A percentile compares a stretch with the other conserved stretches of the same genome.
Conservation (phyloP, 2,888 invertebrate species). For the Pristionchus fissidentatus region DNA sequence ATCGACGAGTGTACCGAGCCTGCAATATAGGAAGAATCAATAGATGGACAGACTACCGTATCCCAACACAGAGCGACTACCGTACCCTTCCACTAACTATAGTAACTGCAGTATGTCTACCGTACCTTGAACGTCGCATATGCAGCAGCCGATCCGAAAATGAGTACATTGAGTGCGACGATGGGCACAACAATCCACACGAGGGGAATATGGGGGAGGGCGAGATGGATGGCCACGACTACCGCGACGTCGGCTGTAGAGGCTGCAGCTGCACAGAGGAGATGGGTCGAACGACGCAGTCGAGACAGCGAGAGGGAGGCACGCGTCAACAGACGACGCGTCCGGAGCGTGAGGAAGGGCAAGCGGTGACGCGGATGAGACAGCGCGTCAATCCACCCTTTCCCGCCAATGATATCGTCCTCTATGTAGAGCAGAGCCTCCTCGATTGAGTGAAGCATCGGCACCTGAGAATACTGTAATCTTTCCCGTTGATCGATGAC, state of each 20-base stretch:
- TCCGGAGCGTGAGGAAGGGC: constrained; percentile 68
- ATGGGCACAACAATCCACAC: constrained; percentile 67
- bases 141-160: constrained; percentile 56
- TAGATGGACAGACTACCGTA: neutral
- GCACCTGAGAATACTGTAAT: constrained; percentile 51
- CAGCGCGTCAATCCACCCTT: constrained; percentile 65
- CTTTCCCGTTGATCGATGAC: no score
- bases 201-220: constrained; percentile 65
- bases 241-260: constrained; percentile 58
- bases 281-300: neutral
- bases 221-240: constrained; percentile 58
- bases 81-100: no score
- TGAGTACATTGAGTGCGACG: constrained; percentile 67
- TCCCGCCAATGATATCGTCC: constrained; percentile 71
- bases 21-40: neutral
- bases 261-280: constrained; percentile 47
- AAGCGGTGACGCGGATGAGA: constrained; percentile 66
- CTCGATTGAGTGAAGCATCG: constrained; percentile 66
- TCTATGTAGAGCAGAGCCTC: constrained; percentile 74
- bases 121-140: constrained; percentile 18
- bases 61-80: no score
- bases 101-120: neutral
- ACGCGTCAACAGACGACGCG: constrained; percentile 50
- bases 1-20: neutral
- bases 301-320: neutral